A percentile compares a stretch with the other conserved stretches of the same genome.
Conservation (phyloP, 2,888 invertebrate species). For the Noctua comes region DNA sequence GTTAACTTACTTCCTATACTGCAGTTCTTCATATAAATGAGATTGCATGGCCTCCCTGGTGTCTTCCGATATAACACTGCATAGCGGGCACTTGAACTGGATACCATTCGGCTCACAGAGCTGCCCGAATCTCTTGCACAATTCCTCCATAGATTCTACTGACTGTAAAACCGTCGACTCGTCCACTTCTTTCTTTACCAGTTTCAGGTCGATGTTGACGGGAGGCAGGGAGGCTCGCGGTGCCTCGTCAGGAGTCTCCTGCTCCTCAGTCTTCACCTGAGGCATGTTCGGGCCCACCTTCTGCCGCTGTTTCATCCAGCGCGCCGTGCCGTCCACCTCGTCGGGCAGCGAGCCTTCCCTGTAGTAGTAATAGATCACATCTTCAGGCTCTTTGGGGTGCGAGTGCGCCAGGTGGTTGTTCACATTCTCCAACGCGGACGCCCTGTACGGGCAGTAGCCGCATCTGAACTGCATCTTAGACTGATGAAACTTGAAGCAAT, state of each 20-base stretch:
- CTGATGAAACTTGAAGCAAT: constrained; percentile 91
- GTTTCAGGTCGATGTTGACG: constrained; percentile 74
- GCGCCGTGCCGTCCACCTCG: constrained; percentile 77
- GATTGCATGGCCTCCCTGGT: constrained; percentile 91
- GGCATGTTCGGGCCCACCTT: constrained; percentile 64
- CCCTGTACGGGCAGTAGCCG: constrained; percentile 91
- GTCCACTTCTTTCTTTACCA: constrained; percentile 81
- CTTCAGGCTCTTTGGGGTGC: constrained; percentile 86
- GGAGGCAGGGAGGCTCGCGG: constrained; percentile 36
- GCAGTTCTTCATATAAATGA: constrained; percentile 92
- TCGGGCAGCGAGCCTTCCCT: constrained; percentile 82
- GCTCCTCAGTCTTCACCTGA: constrained; percentile 76
- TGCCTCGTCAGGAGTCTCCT: constrained; percentile 50
- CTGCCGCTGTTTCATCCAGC: constrained; percentile 82
- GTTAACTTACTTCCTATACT: constrained; percentile 91
- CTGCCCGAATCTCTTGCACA: constrained; percentile 78
- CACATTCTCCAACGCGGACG: constrained; percentile 89
- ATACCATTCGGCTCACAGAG: constrained; percentile 89
- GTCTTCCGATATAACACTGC: constrained; percentile 90
- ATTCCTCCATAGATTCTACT: constrained; percentile 73
- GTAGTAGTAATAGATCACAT: constrained; percentile 89
- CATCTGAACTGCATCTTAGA: constrained; percentile 93
- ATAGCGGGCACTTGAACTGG: constrained; percentile 91
- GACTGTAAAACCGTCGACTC: constrained; percentile 42
- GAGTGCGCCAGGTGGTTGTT: constrained; percentile 91